Base-by-base conservation (phyloP, 2,113 vertebrate species). In the Varanus komodoensis region DNA sequence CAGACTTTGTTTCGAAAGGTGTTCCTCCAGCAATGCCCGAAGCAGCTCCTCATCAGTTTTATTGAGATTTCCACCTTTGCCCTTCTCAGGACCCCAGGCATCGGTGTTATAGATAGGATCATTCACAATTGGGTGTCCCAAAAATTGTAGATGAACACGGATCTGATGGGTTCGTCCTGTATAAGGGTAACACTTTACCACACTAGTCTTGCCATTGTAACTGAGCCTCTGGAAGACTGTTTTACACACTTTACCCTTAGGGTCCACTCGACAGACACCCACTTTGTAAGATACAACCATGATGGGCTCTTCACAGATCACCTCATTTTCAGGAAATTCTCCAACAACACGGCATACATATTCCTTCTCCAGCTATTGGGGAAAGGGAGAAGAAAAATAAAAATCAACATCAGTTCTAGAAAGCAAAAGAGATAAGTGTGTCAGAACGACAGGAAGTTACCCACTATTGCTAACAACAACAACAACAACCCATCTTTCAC, bases 91-190 rank as follows among this genome's bases (percentile, higher is more conserved):
- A 2, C 99, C 99, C 99, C 99, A 99, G 0, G 98, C 98, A 0
- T 96, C 96, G 73, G 98, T 98, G n/a, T 99, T 99, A 61, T 99
- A 99, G 95, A 99, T 98, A n/a, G 99, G 99, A 78, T 99, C 99
- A 0, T 99, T 99, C 89, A 99, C 88, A 9, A 99, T 99, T 32
- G 99, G 99, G 86, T 99, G 97, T 0, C 99, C 99, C 94, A 99
- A 92, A 89, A 97, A 99, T 96, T 99, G 99, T 83, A 99, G 97
- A 89, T 99, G 99, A 17, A 99, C 99, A 1, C 99, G 98, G 93
- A 99, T 99, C 96, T 99, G 99, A 96, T 99, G 99, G 0, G 98
- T 99, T 54, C 99, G 98, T 32, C 99, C 99, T 0, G 99, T 99
- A 1, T 97, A 97, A 0, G 99, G 99, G 4, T 96, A 96, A 89